Evolutionary conservation across 2,797 vertebrate species (phyloP), one percentile per base, ranked within the genome.

Genomic region (Myotis myotis): DNA sequence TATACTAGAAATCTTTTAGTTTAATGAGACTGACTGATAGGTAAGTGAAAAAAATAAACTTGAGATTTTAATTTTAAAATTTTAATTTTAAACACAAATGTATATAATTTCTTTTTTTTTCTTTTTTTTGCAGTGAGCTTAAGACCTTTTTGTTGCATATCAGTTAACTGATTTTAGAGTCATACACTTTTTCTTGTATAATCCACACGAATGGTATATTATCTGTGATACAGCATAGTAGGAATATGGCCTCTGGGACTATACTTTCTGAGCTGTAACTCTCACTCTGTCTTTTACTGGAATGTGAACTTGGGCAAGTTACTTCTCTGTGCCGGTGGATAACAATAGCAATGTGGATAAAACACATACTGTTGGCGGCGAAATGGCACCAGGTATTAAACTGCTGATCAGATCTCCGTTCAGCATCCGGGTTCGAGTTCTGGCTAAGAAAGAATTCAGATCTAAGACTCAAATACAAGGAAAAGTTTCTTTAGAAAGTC

Each of bases 21-120:
- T 19, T 74, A 76, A 33, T 88, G 38, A 91, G 36, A 62, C 22
- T 82, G 83, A 62, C 22, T 82, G 74, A 62, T 71, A 62, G 11
- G 38, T 84, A 76, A 93, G 13, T 71, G 36, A 30, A 83, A 55
- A 83, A 57, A 68, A 53, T 23, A 53, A 79, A 74, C 17, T 53
- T 81, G 70, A 30, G 25, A 64, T 6, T 81, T 85, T 79, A 66
- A 20, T 53, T 41, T 41, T 41, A 41, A 41, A 41, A 41, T 41
- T 7, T 64, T 76, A 87, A 25, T 93, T 95, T 84, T 84, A 75
- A 91, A 78, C 20, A 76, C 71, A 79, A 76, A 87, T 70, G 8
- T 68, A 33, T 71, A 2, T 83, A 44, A 51, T 80, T 47, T 60
- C 23, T 44, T 44, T 41, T 38, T 38, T 13, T 30, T 79, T 41